Conservation (phyloP, 2,888 invertebrate genomes). For the Eremobia ochroleuca region DNA sequence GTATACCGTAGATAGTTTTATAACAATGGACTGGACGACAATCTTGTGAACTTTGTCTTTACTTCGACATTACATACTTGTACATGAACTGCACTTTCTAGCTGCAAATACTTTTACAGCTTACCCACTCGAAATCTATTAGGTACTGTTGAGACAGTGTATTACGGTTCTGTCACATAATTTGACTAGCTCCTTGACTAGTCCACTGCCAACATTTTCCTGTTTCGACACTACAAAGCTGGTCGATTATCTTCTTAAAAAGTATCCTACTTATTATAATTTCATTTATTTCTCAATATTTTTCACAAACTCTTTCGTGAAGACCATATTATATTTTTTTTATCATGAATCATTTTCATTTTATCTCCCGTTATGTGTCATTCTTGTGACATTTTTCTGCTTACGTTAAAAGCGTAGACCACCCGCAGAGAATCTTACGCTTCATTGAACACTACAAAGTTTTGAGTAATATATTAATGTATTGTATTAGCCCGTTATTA, state of each 20-base stretch:
- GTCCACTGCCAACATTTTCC: neutral
- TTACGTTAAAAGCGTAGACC: conserved; percentile 27
- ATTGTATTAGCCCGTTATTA: conserved; percentile 19
- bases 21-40: conserved; percentile 25
- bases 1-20: neutral
- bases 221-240: neutral
- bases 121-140: neutral
- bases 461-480: conserved; percentile 33
- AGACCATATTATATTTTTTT: neutral
- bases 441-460: conserved; percentile 15
- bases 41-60: conserved; percentile 16
- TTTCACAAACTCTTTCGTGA: neutral
- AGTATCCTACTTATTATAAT: neutral
- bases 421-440: conserved; percentile 36
- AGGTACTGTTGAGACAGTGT: neutral
- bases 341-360: neutral
- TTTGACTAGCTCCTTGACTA: conserved; percentile 2
- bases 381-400: conserved; percentile 32
- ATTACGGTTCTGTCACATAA: neutral
- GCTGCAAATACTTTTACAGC: neutral
- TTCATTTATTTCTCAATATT: neutral
- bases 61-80: neutral
- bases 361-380: conserved; percentile 10
- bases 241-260: neutral
- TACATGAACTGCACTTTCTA: conserved; percentile 4